Evolutionary conservation across 2,113 vertebrate species (phyloP), one percentile per base, ranked within the genome.

Genomic region (Semicossyphus pulcher): DNA sequence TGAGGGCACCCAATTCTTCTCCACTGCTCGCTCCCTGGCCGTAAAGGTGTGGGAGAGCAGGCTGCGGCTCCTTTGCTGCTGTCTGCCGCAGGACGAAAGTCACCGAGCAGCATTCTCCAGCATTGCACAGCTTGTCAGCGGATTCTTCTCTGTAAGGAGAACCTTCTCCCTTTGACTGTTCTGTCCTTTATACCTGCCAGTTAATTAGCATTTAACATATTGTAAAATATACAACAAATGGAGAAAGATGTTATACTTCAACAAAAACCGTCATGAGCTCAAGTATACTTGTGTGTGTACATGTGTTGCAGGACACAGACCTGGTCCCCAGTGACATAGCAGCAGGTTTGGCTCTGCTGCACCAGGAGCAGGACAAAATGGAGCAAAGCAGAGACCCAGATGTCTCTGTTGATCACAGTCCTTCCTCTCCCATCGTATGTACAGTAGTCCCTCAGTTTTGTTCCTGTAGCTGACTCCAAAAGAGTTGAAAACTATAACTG

Each of bases 271-370:
- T 41, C 32, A 37, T 37, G 36, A 37, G n/a, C n/a, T n/a, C n/a
- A 37, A 36, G 10, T 2, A 37, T 14, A 7, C 7, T 25, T 29
- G 4, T 78, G 23, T 75, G 18, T 64, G 21, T 72, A 34, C 62
- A 21, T 64, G 5, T 79, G 14, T 65, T 83, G 2, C 91, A 99
- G 98, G 98, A 99, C 90, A 99, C 97, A 3, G 97, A 99, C 56
- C 91, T 99, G 78, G 98, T 99, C 49, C 92, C 97, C 37, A 98
- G 97, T 34, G 98, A 99, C 78, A 97, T 99, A 1, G 97, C 97
- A 0, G 98, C 96, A 0, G 98, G 98, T 15, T 92, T 99, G 76
- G 94, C 94, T 62, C 94, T 99, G 36, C 96, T 99, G 56, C 97
- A 97, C 67, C 97, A 99, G 89, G 96, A 99, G 51, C 98, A 99